These are phyloP conservation scores for Oreochromis aureus DNA, from an alignment of 2,113 vertebrate genomes.

Conservation along the genomic window DNA sequence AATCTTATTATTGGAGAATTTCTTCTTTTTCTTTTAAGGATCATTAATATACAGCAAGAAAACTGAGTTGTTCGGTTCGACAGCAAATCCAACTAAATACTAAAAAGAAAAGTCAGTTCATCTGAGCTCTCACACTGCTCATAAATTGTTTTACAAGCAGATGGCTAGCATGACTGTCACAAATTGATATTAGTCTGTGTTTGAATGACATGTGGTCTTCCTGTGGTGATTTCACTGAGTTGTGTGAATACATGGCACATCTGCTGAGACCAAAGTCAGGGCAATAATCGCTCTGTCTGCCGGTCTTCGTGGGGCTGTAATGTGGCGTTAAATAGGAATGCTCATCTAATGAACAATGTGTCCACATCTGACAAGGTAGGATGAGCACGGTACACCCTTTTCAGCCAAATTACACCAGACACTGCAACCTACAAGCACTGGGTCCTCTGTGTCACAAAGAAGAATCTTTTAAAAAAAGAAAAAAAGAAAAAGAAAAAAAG, in stretches of 20 bases:
- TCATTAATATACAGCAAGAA: neutral
- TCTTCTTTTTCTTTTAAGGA: neutral
- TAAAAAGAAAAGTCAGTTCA: neutral
- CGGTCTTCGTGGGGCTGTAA: constrained; percentile 48
- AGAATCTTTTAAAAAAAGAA: neutral
- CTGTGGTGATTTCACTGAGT: constrained; percentile 17
- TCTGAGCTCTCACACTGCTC: neutral
- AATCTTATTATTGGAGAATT: neutral
- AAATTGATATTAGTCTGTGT: constrained; percentile 29
- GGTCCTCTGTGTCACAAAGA: neutral
- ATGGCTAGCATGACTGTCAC: constrained; percentile 13
- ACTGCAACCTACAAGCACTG: neutral
- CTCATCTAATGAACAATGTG: constrained; percentile 66
- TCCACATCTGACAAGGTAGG: constrained; percentile 64
- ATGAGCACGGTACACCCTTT: constrained; percentile 50
- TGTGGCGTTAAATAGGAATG: constrained; percentile 68
- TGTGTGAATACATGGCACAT: constrained; percentile 25
- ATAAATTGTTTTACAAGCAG: neutral
- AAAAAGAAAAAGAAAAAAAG: neutral
- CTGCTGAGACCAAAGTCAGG: constrained; percentile 45
- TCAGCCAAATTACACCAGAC: constrained; percentile 49
- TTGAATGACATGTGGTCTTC: constrained; percentile 22
- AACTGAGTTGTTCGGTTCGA: neutral
- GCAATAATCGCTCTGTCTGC: constrained; percentile 51
- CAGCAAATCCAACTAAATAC: neutral